Evolutionary conservation across 2,797 vertebrate species (phyloP).

Genomic region (Sebastes oblongus): DNA sequence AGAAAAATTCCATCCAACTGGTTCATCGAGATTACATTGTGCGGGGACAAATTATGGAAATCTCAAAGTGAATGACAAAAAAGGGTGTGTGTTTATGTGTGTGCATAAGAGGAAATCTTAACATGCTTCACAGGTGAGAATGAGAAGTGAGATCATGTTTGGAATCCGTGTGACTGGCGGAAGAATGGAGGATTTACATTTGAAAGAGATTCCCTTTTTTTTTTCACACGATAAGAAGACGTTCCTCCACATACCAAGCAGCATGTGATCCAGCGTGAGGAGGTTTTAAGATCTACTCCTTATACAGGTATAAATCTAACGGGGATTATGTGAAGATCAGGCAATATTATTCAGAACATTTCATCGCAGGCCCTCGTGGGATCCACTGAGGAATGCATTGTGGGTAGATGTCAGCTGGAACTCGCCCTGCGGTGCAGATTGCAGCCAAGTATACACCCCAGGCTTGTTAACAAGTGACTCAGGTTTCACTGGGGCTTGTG

Average conservation of each 20-base stretch:
- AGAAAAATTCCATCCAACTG: constrained; percentile 60
- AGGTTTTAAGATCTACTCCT: not conserved
- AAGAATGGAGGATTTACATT: constrained; percentile 61
- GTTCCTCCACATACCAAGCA: constrained; percentile 25
- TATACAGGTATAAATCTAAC: not conserved
- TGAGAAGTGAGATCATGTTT: constrained; percentile 41
- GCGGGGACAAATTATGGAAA: constrained; percentile 51
- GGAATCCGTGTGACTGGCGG: constrained; percentile 28
- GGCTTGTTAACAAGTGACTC: constrained; percentile 67
- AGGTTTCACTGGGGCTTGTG: constrained; percentile 35
- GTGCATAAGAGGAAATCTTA: constrained; percentile 20
- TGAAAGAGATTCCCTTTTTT: constrained; percentile 49
- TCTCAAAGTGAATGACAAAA: constrained; percentile 16
- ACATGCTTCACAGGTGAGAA: constrained; percentile 37
- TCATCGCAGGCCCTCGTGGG: not conserved
- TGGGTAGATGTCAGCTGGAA: constrained; percentile 31
- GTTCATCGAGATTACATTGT: constrained; percentile 54
- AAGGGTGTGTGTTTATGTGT: not conserved
- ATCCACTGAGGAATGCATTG: constrained; percentile 18
- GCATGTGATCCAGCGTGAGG: not conserved
- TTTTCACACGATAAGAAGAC: constrained; percentile 1
- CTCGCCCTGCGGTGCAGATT: not conserved
- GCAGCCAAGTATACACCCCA: constrained; percentile 20
- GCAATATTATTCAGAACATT: not conserved
- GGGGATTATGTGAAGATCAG: not conserved